phyloP scores from a whole-genome alignment of 1,140 invertebrate species.

The Thaumetopoea pityocampa region DNA sequence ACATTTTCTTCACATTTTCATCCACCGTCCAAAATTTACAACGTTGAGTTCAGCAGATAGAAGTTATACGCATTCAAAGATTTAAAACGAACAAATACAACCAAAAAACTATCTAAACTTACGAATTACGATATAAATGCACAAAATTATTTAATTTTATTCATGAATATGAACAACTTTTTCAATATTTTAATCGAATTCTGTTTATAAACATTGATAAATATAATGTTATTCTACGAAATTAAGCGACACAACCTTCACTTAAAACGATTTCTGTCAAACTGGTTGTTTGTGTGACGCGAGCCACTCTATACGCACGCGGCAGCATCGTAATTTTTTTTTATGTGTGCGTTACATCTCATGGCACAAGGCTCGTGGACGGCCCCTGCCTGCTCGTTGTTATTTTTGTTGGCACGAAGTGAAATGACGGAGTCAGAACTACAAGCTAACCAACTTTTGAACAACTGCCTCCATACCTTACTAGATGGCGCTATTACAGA shows the following conservation, averaged over 20 bases:
- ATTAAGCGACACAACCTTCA: conserved; percentile 35
- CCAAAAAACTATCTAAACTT: conserved; percentile 31
- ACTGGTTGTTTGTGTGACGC: conserved; percentile 38
- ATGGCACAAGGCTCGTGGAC: no score
- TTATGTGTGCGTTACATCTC: conserved; percentile 16
- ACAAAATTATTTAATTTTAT: conserved; percentile 35
- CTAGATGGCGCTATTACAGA: no score
- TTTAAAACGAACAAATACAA: conserved; percentile 64
- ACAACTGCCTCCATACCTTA: no score
- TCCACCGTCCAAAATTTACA: conserved; percentile 52
- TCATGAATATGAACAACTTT: conserved; percentile 30
- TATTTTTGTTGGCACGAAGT: no score
- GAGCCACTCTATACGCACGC: conserved; percentile 3
- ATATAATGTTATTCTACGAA: conserved; percentile 43
- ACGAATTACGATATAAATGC: conserved; percentile 19
- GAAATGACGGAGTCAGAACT: no score
- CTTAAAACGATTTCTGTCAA: conserved; percentile 35
- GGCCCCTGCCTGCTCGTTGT: no score
- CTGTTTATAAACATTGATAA: conserved; percentile 64
- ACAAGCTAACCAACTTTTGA: no score
- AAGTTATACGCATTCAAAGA: conserved; percentile 66
- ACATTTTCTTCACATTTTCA: conserved; percentile 70
- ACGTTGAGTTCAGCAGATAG: conserved; percentile 52
- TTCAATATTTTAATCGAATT: conserved; percentile 29
- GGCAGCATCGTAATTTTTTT: not conserved